Percentiles rank a stretch among this genome's conserved stretches.
Evolutionary conservation across 2,797 vertebrate species (phyloP).

Genomic region (Chloroceryle inda): DNA sequence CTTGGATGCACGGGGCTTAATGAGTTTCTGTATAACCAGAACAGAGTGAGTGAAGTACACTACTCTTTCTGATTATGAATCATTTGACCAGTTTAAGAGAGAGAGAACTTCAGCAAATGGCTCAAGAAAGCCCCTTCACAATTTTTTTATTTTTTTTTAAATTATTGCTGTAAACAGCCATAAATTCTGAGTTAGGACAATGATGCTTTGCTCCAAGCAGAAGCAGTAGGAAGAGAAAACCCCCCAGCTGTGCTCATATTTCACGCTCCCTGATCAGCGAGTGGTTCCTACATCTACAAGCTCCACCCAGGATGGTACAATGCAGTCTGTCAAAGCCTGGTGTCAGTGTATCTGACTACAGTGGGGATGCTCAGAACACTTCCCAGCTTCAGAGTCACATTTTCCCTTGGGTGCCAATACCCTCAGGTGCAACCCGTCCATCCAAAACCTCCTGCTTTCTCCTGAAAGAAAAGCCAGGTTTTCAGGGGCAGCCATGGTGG

Average conservation of each 20-base stretch:
- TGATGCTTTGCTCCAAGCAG: slow-evolving; percentile 49
- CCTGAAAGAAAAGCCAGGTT: neutral
- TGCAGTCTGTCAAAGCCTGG: neutral
- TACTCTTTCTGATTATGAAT: slow-evolving; percentile 76
- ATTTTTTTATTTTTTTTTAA: neutral
- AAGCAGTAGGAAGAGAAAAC: slow-evolving; percentile 44
- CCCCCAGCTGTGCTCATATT: slow-evolving; percentile 35
- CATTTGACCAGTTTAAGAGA: slow-evolving; percentile 64
- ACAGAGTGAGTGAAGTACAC: slow-evolving; percentile 44
- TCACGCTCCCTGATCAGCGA: slow-evolving; percentile 43
- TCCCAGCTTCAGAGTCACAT: neutral
- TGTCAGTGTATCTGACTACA: neutral
- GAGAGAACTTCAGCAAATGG: slow-evolving; percentile 50
- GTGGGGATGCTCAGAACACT: neutral
- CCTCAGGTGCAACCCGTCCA: neutral
- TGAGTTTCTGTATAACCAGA: slow-evolving; percentile 77
- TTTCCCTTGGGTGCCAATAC: neutral
- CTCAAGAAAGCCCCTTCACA: slow-evolving; percentile 66
- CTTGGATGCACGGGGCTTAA: slow-evolving; percentile 72
- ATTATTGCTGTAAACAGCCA: slow-evolving; percentile 38
- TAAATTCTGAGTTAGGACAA: slow-evolving; percentile 71
- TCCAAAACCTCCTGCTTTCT: neutral
- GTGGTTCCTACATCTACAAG: neutral
- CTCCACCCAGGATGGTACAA: neutral
- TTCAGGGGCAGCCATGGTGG: accelerated